Base-by-base conservation (phyloP, 2,888 invertebrate genomes). In the Belgica antarctica region DNA sequence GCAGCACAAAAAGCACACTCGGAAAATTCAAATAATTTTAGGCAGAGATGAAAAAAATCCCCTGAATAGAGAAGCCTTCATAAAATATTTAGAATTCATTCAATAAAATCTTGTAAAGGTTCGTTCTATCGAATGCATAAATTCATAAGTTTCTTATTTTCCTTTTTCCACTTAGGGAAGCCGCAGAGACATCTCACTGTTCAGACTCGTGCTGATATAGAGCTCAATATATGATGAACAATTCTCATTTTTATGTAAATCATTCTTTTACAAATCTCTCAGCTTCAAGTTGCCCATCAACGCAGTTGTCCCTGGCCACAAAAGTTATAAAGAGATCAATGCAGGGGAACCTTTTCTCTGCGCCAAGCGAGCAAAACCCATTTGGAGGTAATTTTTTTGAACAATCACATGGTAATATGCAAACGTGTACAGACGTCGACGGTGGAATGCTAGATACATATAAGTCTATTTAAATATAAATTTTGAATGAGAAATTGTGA, bases 391-490 rank as follows among this genome's bases (percentile, higher is more conserved):
- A 15, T 22, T 22, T 7, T 52, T 52, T 52, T 5, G 7, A 52
- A 22, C 22, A 59, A 27, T 59, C 59, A 59, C 27, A 59, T 59
- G 59, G 8, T 59, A 27, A 27, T 24, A 59, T 59, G 59, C 4
- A 27, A 59, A 27, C 59, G 27, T 52, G 22, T 52, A 52, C 34
- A 31, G 5, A 31, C 15, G 22, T 19, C 4, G 52, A 19, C 19
- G 7, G 17, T n/a, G n/a, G n/a, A n/a, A n/a, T n/a, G 12, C 5
- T 52, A 52, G 52, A 52, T 52, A 25, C 22, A 62, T 34, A 17
- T 34, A 34, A 34, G 62, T 62, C 34, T 62, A 62, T 62, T 62
- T 62, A 62, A 62, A 62, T 62, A 62, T 61, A 61, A 61, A 61
- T 61, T 61, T 61, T 61, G 61, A 61, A 61, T 61, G 61, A 61